A percentile compares a stretch with the other conserved stretches of the same genome.
Conservation (phyloP, 2,113 vertebrate species). For the Beaufortia kweichowensis region DNA sequence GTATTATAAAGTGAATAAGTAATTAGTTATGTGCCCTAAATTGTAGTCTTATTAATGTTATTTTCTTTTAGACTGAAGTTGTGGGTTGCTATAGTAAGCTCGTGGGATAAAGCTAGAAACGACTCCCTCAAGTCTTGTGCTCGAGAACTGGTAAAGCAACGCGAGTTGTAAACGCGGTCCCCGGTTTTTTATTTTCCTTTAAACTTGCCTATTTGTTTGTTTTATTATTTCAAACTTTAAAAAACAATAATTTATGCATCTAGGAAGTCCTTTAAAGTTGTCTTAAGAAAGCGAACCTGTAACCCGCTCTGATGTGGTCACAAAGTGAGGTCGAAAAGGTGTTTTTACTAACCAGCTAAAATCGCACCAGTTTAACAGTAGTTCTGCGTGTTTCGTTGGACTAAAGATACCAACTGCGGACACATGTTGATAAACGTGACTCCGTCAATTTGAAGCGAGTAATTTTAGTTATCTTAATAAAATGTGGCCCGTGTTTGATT, state of each 20-base stretch:
- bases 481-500: slow-evolving; percentile 39
- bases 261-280: not conserved
- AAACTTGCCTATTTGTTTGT: not conserved
- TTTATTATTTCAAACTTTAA: not conserved
- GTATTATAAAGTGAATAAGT: not conserved
- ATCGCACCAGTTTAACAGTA: not conserved
- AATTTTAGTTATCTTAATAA: not conserved
- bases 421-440: not conserved
- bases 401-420: not conserved
- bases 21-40: not conserved
- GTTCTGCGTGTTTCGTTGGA: not conserved
- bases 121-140: slow-evolving; percentile 14
- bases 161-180: not conserved
- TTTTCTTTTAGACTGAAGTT: not conserved
- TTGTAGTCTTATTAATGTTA: not conserved
- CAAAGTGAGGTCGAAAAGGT: not conserved
- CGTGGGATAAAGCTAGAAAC: slow-evolving; percentile 17
- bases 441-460: not conserved
- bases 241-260: not conserved
- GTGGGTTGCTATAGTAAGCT: slow-evolving; percentile 12
- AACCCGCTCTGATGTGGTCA: not conserved
- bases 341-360: not conserved
- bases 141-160: not conserved
- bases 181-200: not conserved
- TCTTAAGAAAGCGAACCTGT: not conserved